Evolutionary conservation across 2,888 invertebrate genomes (phyloP), one percentile per base, ranked within the genome.

Genomic region (Rugalucina vietnamica): DNA sequence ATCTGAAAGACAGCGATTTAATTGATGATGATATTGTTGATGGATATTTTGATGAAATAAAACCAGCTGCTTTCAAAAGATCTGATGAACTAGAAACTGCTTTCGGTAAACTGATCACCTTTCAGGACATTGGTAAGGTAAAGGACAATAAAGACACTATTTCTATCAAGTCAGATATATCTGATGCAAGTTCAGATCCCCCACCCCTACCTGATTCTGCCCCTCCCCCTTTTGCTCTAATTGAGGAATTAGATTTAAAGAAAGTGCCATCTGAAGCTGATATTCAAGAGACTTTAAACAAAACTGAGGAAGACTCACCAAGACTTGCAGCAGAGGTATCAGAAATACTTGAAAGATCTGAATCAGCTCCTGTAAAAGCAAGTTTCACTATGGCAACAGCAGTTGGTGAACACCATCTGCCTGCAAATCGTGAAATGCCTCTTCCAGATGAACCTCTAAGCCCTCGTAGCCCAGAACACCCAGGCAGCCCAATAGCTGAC

Each of bases 141-240:
- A 86, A 86, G 74, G 82, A 79, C 71, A 79, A 69, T 34, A 79
- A 77, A 36, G 89, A 89, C 76, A 88, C 87, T 4, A 78, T 88
- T 32, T 90, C 90, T 27, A 81, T 90, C 34, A 88, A 90, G 29
- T 90, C 91, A 75, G 86, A 88, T 50, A 82, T 87, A 65, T 90
- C 91, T 37, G 89, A 90, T 71, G 78, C 89, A 21, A 90, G 90
- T 54, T 91, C 91, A 32, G 88, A 87, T 21, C 89, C 91, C 14
- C 92, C 91, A 32, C 91, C 91, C 21, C 81, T 93, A 12, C 91
- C 92, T 27, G 84, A 83, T 27, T 88, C 88, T 79, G 88, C 90
- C 14, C 92, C 91, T n/a, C 93, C 92, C 10, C 77, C 90, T 37
- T 70, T 83, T 5, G 50, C 80, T 32, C 14, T 72, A 1, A 5